Evolutionary conservation across 2,888 invertebrate genomes (phyloP), one percentile per base, ranked within the genome.

Genomic region (Biston betularia): DNA sequence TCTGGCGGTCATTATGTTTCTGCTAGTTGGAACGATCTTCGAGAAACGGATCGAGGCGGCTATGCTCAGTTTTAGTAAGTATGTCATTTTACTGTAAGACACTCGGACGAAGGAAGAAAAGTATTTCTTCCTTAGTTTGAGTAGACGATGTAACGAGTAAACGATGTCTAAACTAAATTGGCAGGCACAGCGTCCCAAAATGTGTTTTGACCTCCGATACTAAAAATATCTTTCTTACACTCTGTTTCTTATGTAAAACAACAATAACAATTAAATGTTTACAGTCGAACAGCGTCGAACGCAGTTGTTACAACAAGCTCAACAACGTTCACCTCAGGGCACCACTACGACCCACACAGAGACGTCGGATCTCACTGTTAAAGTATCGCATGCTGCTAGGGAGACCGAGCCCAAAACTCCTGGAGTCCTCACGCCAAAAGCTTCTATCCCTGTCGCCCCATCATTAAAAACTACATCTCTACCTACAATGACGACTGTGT

Each of bases 1-100:
- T 2, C 70, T 91, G 57, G 92, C 90, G 1, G 54, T 92, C 35
- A 66, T 89, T 1, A 76, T 92, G 84, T 92, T 92, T 60, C 78
- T 92, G 0, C 81, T 92, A 8, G 82, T 91, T 15, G 92, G 92
- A 0, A 89, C 89, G 0, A 72, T 89, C 61, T 87, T 89, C 65
- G 89, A 92, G 65, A 79, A 77, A 4, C 79, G 85, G 42, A 82
- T 90, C 5, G 92, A 90, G 70, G 62, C 65, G 0, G 69, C 80
- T 0, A 75, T 87, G 58, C 81, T 75, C 34, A 76, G 77, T 34
- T 69, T 88, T 54, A 70, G 91, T 91, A 75, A 81, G 90, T 87
- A 75, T 63, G 58, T 69, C 48, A 14, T 45, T 44, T 42, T 3
- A 10, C 42, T 7, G 12, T 40, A 7, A 14, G 14, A 46, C 45